These are phyloP conservation scores for Oryzias javanicus DNA, from an alignment of 2,113 vertebrate genomes.

Conservation along the genomic window DNA sequence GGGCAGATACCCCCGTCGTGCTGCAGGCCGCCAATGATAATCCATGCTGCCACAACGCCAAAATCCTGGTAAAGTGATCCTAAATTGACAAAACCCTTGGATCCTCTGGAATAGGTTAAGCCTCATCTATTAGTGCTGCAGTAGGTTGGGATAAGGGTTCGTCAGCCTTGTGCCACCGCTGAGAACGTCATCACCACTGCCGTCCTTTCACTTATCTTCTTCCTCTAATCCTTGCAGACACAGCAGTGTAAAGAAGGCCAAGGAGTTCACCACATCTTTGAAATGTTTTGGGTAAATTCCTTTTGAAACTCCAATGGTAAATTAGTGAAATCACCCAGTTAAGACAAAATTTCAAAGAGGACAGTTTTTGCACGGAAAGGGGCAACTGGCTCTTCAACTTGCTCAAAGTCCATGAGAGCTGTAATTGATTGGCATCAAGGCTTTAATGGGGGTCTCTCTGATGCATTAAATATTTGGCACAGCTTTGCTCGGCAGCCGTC, in stretches of 20 bases:
- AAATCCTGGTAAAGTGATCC: conserved; percentile 70
- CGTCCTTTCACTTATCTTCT: conserved; percentile 60
- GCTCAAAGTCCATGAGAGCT: conserved; percentile 36
- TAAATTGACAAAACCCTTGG: conserved; percentile 68
- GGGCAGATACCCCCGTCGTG: conserved; percentile 57
- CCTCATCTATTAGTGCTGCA: conserved; percentile 60
- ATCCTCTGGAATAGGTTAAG: conserved; percentile 68
- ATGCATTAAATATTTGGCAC: conserved; percentile 61
- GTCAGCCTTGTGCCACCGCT: conserved; percentile 47
- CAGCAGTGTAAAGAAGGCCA: conserved; percentile 45
- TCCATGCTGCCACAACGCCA: conserved; percentile 57
- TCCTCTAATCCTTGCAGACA: conserved; percentile 53
- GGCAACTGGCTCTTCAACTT: conserved; percentile 50
- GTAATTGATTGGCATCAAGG: conserved; percentile 68
- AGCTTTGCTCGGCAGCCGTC: conserved; percentile 58
- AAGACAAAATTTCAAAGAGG: conserved; percentile 28
- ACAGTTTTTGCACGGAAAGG: conserved; percentile 20
- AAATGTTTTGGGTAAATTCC: conserved; percentile 54
- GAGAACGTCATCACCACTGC: conserved; percentile 38
- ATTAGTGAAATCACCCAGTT: conserved; percentile 37
- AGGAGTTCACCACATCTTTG: conserved; percentile 38
- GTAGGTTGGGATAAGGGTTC: conserved; percentile 53
- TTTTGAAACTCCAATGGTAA: conserved; percentile 4
- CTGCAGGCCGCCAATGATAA: conserved; percentile 55
- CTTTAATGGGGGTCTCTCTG: conserved; percentile 55